Conservation (phyloP, 2,797 vertebrate genomes). For the Melanotaenia trifasciata region DNA sequence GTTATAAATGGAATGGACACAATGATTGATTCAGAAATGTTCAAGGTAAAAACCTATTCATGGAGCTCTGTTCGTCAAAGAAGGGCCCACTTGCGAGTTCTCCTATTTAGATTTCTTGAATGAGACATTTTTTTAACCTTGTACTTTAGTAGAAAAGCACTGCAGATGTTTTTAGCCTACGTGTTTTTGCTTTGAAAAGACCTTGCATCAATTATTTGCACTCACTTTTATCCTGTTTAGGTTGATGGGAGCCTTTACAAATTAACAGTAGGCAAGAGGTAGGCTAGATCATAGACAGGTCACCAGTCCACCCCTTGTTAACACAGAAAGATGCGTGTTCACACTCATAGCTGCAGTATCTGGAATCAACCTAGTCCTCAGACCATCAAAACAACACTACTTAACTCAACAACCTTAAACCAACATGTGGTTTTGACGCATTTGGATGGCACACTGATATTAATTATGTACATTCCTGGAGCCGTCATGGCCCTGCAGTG, state of each 20-base stretch:
- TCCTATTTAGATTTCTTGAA: background rate
- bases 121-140: constrained; percentile 3
- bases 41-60: constrained; percentile 49
- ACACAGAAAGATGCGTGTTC: background rate
- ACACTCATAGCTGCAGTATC: background rate
- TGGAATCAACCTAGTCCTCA: background rate
- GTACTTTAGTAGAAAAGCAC: background rate
- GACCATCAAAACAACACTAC: background rate
- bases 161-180: background rate
- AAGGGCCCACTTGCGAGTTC: constrained; percentile 1
- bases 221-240: background rate
- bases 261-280: background rate
- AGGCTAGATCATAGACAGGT: background rate
- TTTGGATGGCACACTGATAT: too few relatives aligned
- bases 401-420: too few relatives aligned
- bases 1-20: constrained; percentile 47
- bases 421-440: too few relatives aligned
- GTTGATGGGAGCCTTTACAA: background rate
- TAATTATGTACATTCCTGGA: too few relatives aligned
- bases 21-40: constrained; percentile 44
- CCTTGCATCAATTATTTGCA: background rate
- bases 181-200: background rate
- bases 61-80: constrained; percentile 18
- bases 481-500: too few relatives aligned
- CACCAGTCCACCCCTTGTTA: background rate